Conservation (phyloP, 2,888 invertebrate genomes). For the Pomacea canaliculata region DNA sequence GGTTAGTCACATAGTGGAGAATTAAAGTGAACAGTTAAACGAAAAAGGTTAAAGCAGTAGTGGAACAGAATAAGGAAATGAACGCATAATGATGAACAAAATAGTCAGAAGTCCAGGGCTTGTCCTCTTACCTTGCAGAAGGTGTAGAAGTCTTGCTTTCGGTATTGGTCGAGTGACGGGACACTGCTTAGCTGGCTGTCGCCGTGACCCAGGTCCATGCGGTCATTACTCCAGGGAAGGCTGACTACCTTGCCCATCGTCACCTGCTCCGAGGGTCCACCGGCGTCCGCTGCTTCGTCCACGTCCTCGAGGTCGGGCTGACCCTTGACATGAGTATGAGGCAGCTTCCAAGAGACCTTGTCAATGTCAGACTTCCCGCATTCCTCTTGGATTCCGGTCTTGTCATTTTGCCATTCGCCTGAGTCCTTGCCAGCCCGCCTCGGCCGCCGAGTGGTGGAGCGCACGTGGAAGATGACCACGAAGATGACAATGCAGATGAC, state of each 20-base stretch:
- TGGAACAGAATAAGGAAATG: background rate
- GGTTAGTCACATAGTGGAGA: background rate
- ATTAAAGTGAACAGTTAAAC: background rate
- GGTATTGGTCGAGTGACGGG: conserved; percentile 28
- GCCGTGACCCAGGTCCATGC: background rate
- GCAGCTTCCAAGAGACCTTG: conserved; percentile 29
- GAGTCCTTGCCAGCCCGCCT: conserved; percentile 15
- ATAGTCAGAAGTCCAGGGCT: background rate
- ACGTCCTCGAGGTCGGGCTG: conserved; percentile 11
- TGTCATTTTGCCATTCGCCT: conserved; percentile 33
- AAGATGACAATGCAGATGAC: conserved; percentile 36
- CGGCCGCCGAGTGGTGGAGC: conserved; percentile 4
- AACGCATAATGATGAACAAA: background rate
- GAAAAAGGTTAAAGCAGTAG: background rate
- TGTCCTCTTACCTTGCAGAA: conserved; percentile 36
- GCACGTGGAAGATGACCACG: conserved; percentile 34
- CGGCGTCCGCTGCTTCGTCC: conserved; percentile 18
- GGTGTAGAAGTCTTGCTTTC: conserved; percentile 41
- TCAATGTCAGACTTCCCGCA: conserved; percentile 34
- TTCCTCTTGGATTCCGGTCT: conserved; percentile 39
- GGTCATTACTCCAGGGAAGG: conserved; percentile 21
- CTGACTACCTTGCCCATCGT: conserved; percentile 25
- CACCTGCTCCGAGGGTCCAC: conserved; percentile 11
- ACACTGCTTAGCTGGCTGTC: conserved; percentile 7
- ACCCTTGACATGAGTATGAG: conserved; percentile 27